Conservation (phyloP, 2,888 invertebrate species). For the Thereva nobilitata region DNA sequence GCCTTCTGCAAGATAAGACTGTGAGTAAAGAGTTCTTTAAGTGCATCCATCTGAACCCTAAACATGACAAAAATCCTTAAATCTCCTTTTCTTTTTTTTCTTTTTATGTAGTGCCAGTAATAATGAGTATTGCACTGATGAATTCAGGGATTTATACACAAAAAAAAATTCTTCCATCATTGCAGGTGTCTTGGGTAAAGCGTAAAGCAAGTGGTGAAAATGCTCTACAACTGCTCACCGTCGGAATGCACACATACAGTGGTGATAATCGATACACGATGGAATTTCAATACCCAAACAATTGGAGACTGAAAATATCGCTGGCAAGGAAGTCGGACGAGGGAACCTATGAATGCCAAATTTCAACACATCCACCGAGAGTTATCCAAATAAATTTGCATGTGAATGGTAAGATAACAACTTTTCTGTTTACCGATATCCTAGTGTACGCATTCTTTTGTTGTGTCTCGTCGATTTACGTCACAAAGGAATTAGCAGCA, state of each 20-base stretch:
- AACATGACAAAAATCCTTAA: constrained; percentile 3
- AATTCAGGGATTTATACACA: too few species aligned
- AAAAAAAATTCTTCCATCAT: background rate
- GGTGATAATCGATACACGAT: constrained; percentile 66
- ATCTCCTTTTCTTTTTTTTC: background rate
- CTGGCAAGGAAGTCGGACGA: constrained; percentile 61
- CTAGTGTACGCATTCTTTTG: constrained; percentile 12
- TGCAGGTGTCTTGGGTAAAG: constrained; percentile 72
- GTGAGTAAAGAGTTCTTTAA: constrained; percentile 59
- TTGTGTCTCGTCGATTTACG: constrained; percentile 25
- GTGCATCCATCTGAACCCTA: background rate
- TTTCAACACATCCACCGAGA: constrained; percentile 62
- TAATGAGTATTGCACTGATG: constrained; percentile 18
- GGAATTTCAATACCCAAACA: constrained; percentile 63
- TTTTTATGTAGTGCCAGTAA: background rate
- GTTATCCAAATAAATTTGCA: constrained; percentile 60
- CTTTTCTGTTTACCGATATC: constrained; percentile 18
- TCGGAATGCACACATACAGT: constrained; percentile 69
- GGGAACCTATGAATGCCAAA: constrained; percentile 62
- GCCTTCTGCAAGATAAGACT: constrained; percentile 75
- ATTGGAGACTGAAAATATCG: constrained; percentile 63
- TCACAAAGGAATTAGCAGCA: constrained; percentile 37
- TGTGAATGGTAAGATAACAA: constrained; percentile 58
- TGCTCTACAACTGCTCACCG: constrained; percentile 68
- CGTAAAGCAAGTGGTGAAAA: constrained; percentile 65